These are phyloP conservation scores for Pristiophorus japonicus DNA, from an alignment of 2,113 vertebrate species.

Conservation along the genomic window DNA sequence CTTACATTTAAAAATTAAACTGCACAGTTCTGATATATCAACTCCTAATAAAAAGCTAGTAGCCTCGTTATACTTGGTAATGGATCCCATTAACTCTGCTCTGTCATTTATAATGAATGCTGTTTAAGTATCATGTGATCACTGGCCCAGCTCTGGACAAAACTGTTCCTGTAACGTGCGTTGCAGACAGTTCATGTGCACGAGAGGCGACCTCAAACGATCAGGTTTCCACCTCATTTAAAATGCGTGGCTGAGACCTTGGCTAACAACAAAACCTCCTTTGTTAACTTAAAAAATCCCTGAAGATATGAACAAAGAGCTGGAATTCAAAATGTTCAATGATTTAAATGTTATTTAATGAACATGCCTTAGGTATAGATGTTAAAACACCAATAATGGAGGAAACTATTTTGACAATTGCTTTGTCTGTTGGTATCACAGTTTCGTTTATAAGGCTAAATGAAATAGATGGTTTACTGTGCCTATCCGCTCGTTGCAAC, in stretches of 20 bases:
- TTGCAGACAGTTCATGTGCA: constrained; percentile 43
- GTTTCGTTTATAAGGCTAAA: not conserved
- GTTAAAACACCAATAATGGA: constrained; percentile 42
- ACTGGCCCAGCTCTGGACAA: constrained; percentile 45
- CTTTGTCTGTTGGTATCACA: not conserved
- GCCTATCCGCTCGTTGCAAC: not conserved
- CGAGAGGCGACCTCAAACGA: constrained; percentile 40
- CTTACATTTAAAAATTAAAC: constrained; percentile 7
- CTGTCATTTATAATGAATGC: constrained; percentile 38
- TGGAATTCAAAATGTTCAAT: constrained; percentile 49
- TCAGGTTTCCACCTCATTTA: constrained; percentile 56
- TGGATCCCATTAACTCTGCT: constrained; percentile 21
- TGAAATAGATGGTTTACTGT: not conserved
- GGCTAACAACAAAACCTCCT: constrained; percentile 53
- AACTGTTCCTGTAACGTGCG: constrained; percentile 49
- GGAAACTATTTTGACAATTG: not conserved
- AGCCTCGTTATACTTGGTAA: constrained; percentile 9
- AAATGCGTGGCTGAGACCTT: constrained; percentile 46
- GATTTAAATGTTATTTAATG: constrained; percentile 53
- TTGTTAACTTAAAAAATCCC: constrained; percentile 53
- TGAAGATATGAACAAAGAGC: constrained; percentile 51
- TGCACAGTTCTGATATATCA: not conserved
- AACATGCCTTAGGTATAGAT: constrained; percentile 46
- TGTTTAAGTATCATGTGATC: constrained; percentile 38
- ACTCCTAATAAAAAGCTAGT: constrained; percentile 18